Percentiles rank a stretch among this genome's conserved stretches.
These are phyloP conservation scores for Parochlus steinenii DNA, from an alignment of 2,888 invertebrate genomes.

Conservation along the genomic window DNA sequence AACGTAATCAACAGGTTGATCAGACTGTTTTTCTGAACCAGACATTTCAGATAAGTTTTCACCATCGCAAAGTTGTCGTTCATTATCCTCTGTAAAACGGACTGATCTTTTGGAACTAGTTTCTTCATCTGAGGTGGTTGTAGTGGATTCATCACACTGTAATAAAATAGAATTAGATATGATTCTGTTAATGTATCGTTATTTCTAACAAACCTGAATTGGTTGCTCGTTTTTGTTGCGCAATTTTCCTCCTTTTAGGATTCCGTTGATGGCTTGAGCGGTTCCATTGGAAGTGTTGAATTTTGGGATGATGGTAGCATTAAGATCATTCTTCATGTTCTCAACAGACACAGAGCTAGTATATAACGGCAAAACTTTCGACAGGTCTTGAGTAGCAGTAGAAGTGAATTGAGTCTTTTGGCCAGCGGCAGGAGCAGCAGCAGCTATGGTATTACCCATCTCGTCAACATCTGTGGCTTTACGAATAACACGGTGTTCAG, in stretches of 20 bases:
- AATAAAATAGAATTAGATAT: not conserved
- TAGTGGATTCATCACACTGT: constrained; percentile 26
- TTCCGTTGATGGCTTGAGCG: constrained; percentile 39
- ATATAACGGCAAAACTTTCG: too few species aligned
- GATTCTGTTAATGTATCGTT: not conserved
- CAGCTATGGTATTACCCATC: too few species aligned
- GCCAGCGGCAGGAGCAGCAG: too few species aligned
- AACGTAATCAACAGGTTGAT: constrained; percentile 24
- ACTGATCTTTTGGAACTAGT: constrained; percentile 43
- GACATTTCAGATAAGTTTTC: constrained; percentile 21
- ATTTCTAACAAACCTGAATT: constrained; percentile 31
- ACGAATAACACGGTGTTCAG: constrained; percentile 42
- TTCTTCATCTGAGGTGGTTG: constrained; percentile 31
- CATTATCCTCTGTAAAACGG: constrained; percentile 40
- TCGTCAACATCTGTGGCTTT: constrained; percentile 28
- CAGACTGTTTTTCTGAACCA: constrained; percentile 20
- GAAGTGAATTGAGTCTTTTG: too few species aligned
- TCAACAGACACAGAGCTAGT: constrained; percentile 10
- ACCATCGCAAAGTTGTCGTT: constrained; percentile 22
- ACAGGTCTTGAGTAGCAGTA: too few species aligned
- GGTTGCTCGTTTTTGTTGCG: constrained; percentile 52
- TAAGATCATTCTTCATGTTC: constrained; percentile 12
- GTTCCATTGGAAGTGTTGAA: constrained; percentile 8
- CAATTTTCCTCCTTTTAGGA: constrained; percentile 58
- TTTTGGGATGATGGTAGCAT: constrained; percentile 12